Conservation (phyloP, 2,797 vertebrate species). For the Eutrigla gurnardus region DNA sequence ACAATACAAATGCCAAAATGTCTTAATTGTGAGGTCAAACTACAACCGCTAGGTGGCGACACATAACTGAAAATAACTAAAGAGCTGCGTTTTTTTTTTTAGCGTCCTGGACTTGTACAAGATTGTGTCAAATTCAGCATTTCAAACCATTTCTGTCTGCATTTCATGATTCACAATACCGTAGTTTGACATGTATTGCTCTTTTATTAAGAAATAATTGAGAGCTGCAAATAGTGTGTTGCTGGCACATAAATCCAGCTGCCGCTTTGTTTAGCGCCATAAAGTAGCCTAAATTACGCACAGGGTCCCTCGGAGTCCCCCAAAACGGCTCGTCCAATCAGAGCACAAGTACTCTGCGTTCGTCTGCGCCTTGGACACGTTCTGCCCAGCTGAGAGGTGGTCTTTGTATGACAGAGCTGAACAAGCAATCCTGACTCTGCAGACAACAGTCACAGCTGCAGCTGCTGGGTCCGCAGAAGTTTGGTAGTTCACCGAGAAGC, state of each 20-base stretch:
- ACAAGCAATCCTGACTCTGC: slow-evolving; percentile 61
- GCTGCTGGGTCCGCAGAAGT: slow-evolving; percentile 30
- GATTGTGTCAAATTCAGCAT: neutral
- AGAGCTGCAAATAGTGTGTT: neutral
- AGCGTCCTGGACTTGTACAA: neutral
- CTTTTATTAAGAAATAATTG: neutral
- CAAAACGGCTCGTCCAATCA: slow-evolving; percentile 74
- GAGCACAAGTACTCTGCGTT: slow-evolving; percentile 50
- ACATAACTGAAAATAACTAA: neutral
- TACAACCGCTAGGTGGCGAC: slow-evolving; percentile 47
- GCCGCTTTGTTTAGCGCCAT: neutral
- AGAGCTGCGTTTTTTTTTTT: neutral
- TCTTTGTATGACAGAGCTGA: slow-evolving; percentile 74
- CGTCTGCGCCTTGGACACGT: slow-evolving; percentile 44
- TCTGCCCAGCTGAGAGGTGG: slow-evolving; percentile 72
- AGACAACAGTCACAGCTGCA: slow-evolving; percentile 46
- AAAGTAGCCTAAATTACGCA: neutral
- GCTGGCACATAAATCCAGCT: neutral
- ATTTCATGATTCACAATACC: rapidly evolving
- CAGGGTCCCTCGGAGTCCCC: slow-evolving; percentile 19
- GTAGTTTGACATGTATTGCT: rapidly evolving
- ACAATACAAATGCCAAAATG: neutral
- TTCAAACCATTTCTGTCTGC: neutral
- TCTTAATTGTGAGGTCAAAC: neutral
- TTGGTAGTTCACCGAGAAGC: slow-evolving; percentile 11